phyloP scores from a whole-genome alignment of 1,140 invertebrate species.

The Trichonephila clavata region DNA sequence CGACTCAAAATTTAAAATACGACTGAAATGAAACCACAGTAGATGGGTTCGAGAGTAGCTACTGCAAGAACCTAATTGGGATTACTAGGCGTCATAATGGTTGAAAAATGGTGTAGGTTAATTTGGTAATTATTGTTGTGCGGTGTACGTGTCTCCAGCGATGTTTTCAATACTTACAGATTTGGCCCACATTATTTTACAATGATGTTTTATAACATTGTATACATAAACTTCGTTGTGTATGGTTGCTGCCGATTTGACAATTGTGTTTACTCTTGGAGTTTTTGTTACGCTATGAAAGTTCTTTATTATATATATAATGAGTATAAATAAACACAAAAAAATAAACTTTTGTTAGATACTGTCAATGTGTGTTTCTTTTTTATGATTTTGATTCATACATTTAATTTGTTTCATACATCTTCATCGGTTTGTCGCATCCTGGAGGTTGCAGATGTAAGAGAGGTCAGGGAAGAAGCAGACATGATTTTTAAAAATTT shows the following conservation, averaged over 20 bases:
- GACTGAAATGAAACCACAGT: background rate
- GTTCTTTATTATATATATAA: conserved; percentile 10
- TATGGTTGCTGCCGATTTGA: background rate
- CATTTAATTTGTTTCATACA: too few species aligned
- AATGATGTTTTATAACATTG: conserved; percentile 18
- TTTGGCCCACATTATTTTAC: conserved; percentile 22
- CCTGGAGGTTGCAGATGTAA: too few species aligned
- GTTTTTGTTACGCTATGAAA: conserved; percentile 25
- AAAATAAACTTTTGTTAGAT: conserved; percentile 40
- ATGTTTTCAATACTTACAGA: conserved; percentile 25
- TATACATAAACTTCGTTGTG: conserved; percentile 13
- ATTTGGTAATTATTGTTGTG: conserved; percentile 7
- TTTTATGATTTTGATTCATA: background rate
- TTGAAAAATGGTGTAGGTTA: conserved; percentile 11
- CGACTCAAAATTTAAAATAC: too few species aligned
- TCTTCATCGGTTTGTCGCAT: too few species aligned
- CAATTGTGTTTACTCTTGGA: conserved; percentile 18
- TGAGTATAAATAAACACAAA: background rate
- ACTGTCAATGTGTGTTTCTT: background rate
- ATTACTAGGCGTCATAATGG: background rate
- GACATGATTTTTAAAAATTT: too few species aligned
- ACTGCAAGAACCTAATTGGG: background rate
- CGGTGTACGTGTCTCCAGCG: background rate
- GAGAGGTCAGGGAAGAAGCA: too few species aligned
- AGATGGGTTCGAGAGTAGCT: background rate